Base-by-base conservation (phyloP, 2,888 invertebrate genomes). In the Orgyia antiqua region DNA sequence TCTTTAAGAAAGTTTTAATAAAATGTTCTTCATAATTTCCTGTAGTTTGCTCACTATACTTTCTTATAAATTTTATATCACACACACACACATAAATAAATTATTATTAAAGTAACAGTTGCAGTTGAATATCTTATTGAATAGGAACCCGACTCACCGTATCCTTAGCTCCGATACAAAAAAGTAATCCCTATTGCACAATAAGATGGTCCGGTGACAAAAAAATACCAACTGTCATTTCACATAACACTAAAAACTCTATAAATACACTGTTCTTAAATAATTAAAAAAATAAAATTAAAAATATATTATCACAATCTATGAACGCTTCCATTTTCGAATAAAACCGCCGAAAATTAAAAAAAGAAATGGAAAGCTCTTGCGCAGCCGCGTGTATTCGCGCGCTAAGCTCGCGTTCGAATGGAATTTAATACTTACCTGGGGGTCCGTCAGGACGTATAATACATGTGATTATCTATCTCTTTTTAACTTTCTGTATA, bases 371-470 rank as follows among this genome's bases (percentile, higher is more conserved):
- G 33, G 34, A 35, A 36, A 41, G 55, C 62, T 44, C 58, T 42
- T 54, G 66, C 69, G 66, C 62, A 64, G 50, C 60, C 55, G 60
- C 79, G 84, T 82, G 74, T 73, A 68, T 76, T 73, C 78, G 73
- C 80, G 84, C 82, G 79, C 68, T 74, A 77, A 73, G 82, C 71
- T 68, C 68, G 75, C 74, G 72, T 75, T 74, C 72, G 78, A 84
- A 79, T 68, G 54, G 57, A 61, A 61, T 59, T 61, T 47, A 54
- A 64, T 51, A 56, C 63, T 66, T 73, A 83, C 83, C 80, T 82
- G 83, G 73, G n/a, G 73, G 71, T 58, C 67, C 47, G 56, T 60
- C 63, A 71, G n/a, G 70, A 72, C 71, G 68, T 72, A n/a, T n/a
- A n/a, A n/a, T n/a, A n/a, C n/a, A 67, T 67, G 58, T 68, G 60